Evolutionary conservation across 2,113 vertebrate species (phyloP), one percentile per base, ranked within the genome.

Genomic region (Cricetomys ansorgei): DNA sequence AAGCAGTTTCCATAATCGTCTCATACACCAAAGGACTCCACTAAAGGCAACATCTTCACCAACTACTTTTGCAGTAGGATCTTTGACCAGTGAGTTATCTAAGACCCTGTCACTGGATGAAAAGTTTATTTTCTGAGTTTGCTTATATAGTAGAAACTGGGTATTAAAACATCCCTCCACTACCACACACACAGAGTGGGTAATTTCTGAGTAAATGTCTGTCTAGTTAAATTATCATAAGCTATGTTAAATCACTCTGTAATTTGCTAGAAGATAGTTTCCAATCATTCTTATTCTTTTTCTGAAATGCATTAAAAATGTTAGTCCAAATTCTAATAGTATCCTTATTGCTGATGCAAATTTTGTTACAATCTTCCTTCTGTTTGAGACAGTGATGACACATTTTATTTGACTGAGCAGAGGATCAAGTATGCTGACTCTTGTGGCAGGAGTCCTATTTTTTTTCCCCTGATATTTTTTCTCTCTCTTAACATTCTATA

Each of bases 91-190:
- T 62, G 99, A 99, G 97, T 99, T 99, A 98, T 99, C 99, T 99
- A 99, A 99, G 98, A 99, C 99, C 99, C 99, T 97, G 99, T 99
- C 94, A 99, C 72, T 9, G 99, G 99, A 89, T 99, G 99, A 98
- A 99, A 99, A 92, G 97, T 99, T 99, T 99, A 99, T 99, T 99
- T 99, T 99, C 98, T 99, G 98, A 83, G 99, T 99, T 17, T 99
- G 97, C 5, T 99, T 99, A 53, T 62, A 29, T 12, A 43, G 40
- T 13, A 83, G 16, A 17, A 34, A 5, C 55, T 62, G 25, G 57
- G n/a, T 83, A 80, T 57, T 80, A 13, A 80, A 76, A 80, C 10
- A 80, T n/a, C n/a, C n/a, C n/a, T n/a, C 53, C 55, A n/a, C 77
- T 29, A 19, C 34, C 48, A 77, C 31, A 37, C 31, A 21, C 11